These are phyloP conservation scores for Aleadryas rufinucha DNA, from an alignment of 2,113 vertebrate species.

Conservation along the genomic window DNA sequence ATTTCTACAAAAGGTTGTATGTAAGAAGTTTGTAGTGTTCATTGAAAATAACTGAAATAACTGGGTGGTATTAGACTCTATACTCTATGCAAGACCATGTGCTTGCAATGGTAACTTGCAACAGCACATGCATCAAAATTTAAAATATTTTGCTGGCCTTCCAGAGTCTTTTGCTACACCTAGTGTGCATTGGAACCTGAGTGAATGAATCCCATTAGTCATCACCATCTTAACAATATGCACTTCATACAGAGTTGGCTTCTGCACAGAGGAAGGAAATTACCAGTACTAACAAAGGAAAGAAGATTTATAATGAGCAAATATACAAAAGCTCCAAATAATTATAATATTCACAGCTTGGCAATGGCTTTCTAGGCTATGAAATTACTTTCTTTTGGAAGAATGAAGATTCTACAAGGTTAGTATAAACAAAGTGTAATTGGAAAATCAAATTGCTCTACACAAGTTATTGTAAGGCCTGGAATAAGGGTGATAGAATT, in stretches of 20 bases:
- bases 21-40: not conserved
- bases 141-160: slow-evolving; percentile 39
- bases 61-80: not conserved
- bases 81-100: too few relatives aligned
- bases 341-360: slow-evolving; percentile 67
- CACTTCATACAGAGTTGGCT: slow-evolving; percentile 64
- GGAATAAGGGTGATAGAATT: slow-evolving; percentile 60
- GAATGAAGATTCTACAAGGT: slow-evolving; percentile 73
- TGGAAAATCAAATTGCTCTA: slow-evolving; percentile 70
- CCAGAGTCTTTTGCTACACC: slow-evolving; percentile 59
- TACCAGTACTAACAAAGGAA: slow-evolving; percentile 63
- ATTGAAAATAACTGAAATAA: slow-evolving; percentile 25
- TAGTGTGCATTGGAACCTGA: slow-evolving; percentile 75
- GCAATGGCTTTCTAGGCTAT: slow-evolving; percentile 65
- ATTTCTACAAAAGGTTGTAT: not conserved
- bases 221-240: slow-evolving; percentile 68
- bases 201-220: slow-evolving; percentile 63
- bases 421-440: slow-evolving; percentile 69
- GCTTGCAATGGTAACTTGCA: slow-evolving; percentile 47
- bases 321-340: slow-evolving; percentile 72
- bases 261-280: slow-evolving; percentile 65
- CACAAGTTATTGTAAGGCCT: slow-evolving; percentile 53
- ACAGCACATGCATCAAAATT: slow-evolving; percentile 59
- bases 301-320: slow-evolving; percentile 69
- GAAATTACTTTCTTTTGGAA: slow-evolving; percentile 70